Conservation (phyloP, 2,888 invertebrate genomes). For the Onthophagus sagittarius region DNA sequence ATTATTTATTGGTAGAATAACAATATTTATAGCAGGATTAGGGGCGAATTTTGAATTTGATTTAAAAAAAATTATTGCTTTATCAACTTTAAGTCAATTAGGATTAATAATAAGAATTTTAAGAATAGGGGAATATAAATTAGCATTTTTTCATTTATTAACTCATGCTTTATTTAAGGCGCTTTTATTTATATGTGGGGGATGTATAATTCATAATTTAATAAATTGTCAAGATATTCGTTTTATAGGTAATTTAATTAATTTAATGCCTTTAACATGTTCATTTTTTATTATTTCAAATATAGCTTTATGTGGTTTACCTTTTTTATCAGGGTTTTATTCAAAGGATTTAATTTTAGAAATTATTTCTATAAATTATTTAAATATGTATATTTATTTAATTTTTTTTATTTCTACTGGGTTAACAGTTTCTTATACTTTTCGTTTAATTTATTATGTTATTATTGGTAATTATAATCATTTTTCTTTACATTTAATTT, state of each 20-base stretch:
- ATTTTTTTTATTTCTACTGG: conserved; percentile 57
- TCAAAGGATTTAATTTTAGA: conserved; percentile 63
- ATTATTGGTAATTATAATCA: conserved; percentile 43
- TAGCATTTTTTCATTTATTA: conserved; percentile 70
- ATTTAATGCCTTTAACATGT: conserved; percentile 56
- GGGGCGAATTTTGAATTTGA: conserved; percentile 64
- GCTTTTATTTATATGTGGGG: conserved; percentile 65
- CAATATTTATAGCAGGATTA: conserved; percentile 59
- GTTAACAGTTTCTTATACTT: conserved; percentile 56
- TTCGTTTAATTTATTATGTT: conserved; percentile 57
- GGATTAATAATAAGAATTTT: conserved; percentile 64
- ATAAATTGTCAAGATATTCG: conserved; percentile 67
- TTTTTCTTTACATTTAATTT: conserved; percentile 50
- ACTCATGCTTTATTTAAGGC: conserved; percentile 75
- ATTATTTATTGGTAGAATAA: conserved; percentile 55
- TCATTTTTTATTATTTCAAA: conserved; percentile 62
- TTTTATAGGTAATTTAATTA: conserved; percentile 52
- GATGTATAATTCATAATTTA: conserved; percentile 63
- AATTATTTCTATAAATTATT: conserved; percentile 51
- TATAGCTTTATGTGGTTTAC: conserved; percentile 61
- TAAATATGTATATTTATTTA: conserved; percentile 55
- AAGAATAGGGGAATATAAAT: conserved; percentile 47
- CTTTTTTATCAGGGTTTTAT: conserved; percentile 62
- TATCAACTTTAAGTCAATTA: conserved; percentile 72
- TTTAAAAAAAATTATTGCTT: conserved; percentile 75